Conservation (phyloP, 2,888 invertebrate species). For the Archips xylosteana region DNA sequence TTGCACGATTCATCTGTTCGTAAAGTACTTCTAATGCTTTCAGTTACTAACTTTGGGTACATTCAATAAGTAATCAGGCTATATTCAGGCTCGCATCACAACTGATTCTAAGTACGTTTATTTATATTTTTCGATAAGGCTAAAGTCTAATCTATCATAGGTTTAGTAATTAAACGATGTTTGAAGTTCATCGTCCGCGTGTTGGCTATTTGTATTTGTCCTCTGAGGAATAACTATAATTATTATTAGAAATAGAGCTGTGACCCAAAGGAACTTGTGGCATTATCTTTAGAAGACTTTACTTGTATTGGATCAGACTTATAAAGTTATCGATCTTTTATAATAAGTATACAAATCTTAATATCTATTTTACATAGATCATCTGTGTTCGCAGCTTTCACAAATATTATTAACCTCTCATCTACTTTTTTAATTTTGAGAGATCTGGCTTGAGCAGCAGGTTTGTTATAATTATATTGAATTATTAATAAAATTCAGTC, state of each 20-base stretch:
- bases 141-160: background rate
- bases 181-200: conserved; percentile 1
- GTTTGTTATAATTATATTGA: too few relatives aligned
- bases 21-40: conserved; percentile 7
- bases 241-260: background rate
- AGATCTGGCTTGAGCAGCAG: too few relatives aligned
- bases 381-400: too few relatives aligned
- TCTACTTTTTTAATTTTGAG: too few relatives aligned
- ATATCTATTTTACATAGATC: too few relatives aligned
- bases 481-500: too few relatives aligned
- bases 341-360: too few relatives aligned
- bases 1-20: conserved; percentile 9
- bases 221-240: background rate
- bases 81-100: too few relatives aligned
- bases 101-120: background rate
- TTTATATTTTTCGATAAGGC: background rate
- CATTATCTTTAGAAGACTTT: background rate
- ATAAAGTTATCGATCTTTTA: too few relatives aligned
- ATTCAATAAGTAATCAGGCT: background rate
- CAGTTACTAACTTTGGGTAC: conserved; percentile 12
- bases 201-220: background rate
- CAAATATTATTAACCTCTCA: too few relatives aligned
- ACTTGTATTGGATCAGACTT: background rate
- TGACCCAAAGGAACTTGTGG: background rate
- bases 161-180: background rate